A percentile compares a stretch with the other conserved stretches of the same genome.
These are phyloP conservation scores for Tridacna gigas DNA, from an alignment of 2,888 invertebrate genomes.

Conservation along the genomic window DNA sequence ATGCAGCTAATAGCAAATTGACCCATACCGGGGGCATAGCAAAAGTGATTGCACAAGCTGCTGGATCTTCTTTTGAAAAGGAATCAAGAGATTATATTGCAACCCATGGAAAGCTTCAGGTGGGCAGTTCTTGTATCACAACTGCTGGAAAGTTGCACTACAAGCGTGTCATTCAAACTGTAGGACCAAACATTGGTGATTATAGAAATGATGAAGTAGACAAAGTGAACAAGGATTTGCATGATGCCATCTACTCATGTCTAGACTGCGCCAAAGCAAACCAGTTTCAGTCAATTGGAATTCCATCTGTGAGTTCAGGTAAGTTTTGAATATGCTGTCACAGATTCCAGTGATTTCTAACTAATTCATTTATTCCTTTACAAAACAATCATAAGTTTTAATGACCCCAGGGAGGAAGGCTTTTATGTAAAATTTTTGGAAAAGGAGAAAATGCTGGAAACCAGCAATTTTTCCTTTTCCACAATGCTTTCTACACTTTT, in stretches of 20 bases:
- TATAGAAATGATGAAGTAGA: constrained; percentile 25
- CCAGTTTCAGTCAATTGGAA: constrained; percentile 39
- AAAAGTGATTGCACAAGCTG: constrained; percentile 34
- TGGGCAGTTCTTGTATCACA: constrained; percentile 46
- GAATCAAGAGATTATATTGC: constrained; percentile 23
- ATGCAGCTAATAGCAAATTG: constrained; percentile 43
- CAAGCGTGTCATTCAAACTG: constrained; percentile 57
- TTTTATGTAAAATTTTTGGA: too few species aligned
- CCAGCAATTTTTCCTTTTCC: too few species aligned
- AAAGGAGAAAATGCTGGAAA: too few species aligned
- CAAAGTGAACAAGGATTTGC: constrained; percentile 20
- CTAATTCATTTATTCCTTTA: too few species aligned
- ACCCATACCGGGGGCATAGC: constrained; percentile 42
- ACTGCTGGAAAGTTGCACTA: constrained; percentile 53
- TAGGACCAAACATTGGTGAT: constrained; percentile 57
- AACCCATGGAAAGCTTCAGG: background rate
- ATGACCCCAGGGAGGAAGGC: too few species aligned
- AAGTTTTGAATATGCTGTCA: background rate
- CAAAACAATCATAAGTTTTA: too few species aligned
- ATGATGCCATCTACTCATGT: constrained; percentile 41
- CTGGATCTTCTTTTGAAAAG: constrained; percentile 30
- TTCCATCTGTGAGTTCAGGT: constrained; percentile 64
- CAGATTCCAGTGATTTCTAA: background rate
- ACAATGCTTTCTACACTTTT: too few species aligned
- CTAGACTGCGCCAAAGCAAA: constrained; percentile 37